Conservation (phyloP, 2,113 vertebrate species). For the Copsychus sechellarum region DNA sequence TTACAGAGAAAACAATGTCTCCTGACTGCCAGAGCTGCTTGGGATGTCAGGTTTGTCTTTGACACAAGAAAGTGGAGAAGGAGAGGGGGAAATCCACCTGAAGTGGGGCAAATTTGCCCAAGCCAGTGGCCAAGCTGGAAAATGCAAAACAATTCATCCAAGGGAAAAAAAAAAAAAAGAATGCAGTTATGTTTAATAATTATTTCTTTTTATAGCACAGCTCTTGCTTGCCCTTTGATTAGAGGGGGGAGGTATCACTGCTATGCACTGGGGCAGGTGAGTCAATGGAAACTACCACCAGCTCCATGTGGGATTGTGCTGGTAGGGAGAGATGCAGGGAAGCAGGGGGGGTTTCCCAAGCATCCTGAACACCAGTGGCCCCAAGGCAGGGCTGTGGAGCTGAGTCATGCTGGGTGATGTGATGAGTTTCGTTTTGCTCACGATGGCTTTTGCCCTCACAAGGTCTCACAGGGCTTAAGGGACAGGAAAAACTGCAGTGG, state of each 20-base stretch:
- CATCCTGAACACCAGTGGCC: not conserved
- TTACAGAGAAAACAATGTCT: not conserved
- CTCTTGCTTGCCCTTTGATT: not conserved
- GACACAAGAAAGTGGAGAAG: not conserved
- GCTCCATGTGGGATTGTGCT: accelerated
- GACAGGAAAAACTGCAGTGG: not conserved
- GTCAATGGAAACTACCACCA: not conserved
- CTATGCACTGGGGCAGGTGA: not conserved
- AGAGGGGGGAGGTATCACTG: not conserved
- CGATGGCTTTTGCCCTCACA: not conserved
- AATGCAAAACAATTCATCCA: not conserved
- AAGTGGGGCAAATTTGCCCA: not conserved
- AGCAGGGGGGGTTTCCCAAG: not conserved
- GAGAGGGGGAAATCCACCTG: not conserved
- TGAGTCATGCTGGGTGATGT: not conserved
- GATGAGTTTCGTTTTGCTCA: not conserved
- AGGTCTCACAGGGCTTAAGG: not conserved
- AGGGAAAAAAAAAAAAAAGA: not conserved
- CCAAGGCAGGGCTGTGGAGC: not conserved
- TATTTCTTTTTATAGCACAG: not conserved
- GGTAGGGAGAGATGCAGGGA: not conserved
- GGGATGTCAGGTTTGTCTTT: not conserved
- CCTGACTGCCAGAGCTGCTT: not conserved
- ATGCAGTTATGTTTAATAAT: not conserved
- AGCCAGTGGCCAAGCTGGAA: not conserved